Percentiles rank a stretch among this genome's conserved stretches.
These are phyloP conservation scores for Halcyon smyrnensis DNA, from an alignment of 2,797 vertebrate genomes.

Conservation along the genomic window DNA sequence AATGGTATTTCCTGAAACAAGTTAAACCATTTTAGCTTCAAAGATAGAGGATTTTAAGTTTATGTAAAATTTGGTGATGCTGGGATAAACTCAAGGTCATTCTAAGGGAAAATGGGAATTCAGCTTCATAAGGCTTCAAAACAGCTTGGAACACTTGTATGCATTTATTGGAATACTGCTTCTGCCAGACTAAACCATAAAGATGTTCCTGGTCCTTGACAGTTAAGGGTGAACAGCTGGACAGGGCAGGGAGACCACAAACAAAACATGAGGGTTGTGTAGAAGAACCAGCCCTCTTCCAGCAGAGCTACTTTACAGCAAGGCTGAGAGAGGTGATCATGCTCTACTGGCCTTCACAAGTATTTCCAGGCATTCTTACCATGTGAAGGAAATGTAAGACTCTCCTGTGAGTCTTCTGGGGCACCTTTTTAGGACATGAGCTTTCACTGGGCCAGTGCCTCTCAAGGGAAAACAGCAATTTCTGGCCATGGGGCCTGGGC, in stretches of 20 bases:
- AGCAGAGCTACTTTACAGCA: not conserved
- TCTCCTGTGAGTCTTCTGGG: not conserved
- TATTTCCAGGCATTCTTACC: not conserved
- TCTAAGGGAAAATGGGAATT: not conserved
- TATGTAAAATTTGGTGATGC: not conserved
- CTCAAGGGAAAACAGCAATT: not conserved
- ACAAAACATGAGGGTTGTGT: fast-evolving
- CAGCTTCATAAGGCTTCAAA: not conserved
- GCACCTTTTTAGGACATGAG: not conserved
- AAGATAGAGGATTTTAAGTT: not conserved
- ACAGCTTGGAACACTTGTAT: fast-evolving
- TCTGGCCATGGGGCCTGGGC: not conserved
- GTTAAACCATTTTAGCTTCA: not conserved
- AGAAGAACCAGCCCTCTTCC: not conserved
- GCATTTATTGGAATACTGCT: not conserved
- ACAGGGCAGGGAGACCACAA: not conserved
- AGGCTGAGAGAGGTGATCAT: fast-evolving
- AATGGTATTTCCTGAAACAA: not conserved
- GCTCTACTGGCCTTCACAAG: not conserved
- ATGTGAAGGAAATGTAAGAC: not conserved
- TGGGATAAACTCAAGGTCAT: not conserved
- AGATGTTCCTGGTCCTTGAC: not conserved
- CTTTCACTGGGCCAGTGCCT: not conserved
- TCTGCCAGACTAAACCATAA: not conserved
- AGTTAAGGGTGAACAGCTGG: not conserved